Evolutionary conservation across 1,140 invertebrate species (phyloP), one percentile per base, ranked within the genome.

Genomic region (Drosophila nigrodunni): DNA sequence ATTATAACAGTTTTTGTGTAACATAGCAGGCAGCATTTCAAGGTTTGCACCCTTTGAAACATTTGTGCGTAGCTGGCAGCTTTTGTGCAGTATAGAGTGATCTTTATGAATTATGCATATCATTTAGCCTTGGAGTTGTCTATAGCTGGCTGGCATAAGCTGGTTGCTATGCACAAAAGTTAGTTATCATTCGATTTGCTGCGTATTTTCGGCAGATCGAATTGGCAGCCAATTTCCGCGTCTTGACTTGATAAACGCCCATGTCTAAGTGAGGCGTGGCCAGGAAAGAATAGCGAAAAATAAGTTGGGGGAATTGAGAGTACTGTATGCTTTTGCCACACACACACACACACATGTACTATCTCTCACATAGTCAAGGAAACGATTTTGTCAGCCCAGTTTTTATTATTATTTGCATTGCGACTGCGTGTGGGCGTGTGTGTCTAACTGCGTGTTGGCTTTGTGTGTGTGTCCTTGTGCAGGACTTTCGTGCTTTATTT

Each of bases 391-490:
- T 60, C 43, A 77, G 67, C 60, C 59, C 57, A 76, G 35, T 65
- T 77, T 71, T 65, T 73, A 65, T 52, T 66, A 72, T 78, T 72
- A 74, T 81, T 87, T 87, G 71, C 78, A 83, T 70, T 89, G 85
- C 85, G 85, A 80, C 80, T 85, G 85, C 80, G 85, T 69, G 49
- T 74, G 65, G 39, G 54, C 74, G 69, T 65, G 3, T 13, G n/a
- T 34, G 37, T 57, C 10, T 52, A 9, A n/a, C 11, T 70, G 58
- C 65, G 57, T 68, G 62, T 72, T 66, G 50, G 41, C 55, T 43
- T 25, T 59, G 59, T 30, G 35, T 25, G 34, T 41, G 65, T 70
- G 47, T 65, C 43, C 49, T 50, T 88, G 30, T 70, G 70, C 50
- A 46, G 59, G 55, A 64, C 58, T 73, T 67, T 62, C 46, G 15